Base-by-base conservation (phyloP, 2,113 vertebrate species). In the Meles meles region DNA sequence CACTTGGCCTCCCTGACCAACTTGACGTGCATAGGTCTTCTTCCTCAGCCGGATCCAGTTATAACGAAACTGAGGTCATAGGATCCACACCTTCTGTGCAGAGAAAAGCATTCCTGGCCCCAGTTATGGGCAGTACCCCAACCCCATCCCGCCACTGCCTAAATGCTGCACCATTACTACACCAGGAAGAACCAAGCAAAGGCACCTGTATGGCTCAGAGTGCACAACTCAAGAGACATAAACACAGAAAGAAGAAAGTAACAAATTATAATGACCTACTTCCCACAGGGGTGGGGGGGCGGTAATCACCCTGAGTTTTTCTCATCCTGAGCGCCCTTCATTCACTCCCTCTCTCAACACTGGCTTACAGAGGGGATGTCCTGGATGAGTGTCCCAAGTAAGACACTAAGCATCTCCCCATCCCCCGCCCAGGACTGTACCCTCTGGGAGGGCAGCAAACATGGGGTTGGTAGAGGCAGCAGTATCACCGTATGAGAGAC, bases 401-500 rank as follows among this genome's bases (percentile, higher is more conserved):
- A 95, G 63, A 42, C 71, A 20, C 29, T 31, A n/a, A n/a, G 44
- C 2, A 31, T 23, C 37, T 37, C 27, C 8, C 11, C 31, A 3
- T 44, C 3, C 37, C 14, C 25, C 6, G 1, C 67, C 34, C 37
- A 44, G 31, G 31, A 49, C 44, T 1, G 0, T 5, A 25, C 31
- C 71, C 23, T 90, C 23, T 13, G 25, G 44, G 18, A 69, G 49
- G 49, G 34, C 37, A 57, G 69, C 12, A 23, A 69, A 61, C 63
- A 37, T 1, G 3, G 8, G 71, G 27, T 14, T 37, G 39, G 47
- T 61, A 65, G 65, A 52, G 25, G 59, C 23, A 27, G 21, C 34
- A 13, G 5, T 25, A 69, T 8, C 55, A 11, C 6, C 0, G 0
- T 1, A 25, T 21, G 49, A 80, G 52, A 59, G 59, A 37, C 3